Base-by-base conservation (phyloP, 1,140 invertebrate species). In the Drosophila prosaltans region DNA sequence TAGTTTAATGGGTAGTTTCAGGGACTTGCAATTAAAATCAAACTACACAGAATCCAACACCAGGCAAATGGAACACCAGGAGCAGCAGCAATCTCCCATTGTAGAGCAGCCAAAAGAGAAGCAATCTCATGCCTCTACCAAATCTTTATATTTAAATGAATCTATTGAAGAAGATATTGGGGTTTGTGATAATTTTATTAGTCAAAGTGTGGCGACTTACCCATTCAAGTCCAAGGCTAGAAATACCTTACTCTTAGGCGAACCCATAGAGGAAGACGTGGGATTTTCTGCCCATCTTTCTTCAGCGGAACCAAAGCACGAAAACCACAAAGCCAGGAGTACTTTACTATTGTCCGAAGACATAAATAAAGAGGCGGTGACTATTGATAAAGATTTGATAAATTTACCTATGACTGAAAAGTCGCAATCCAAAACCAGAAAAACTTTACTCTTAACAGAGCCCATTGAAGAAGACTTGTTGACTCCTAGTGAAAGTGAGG, bases 131-230 rank as follows among this genome's bases (percentile, higher is more conserved):
- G 16, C 3, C 9, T 28, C 39, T 0, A 67, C 57, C 28, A 48
- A 65, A 16, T 70, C 62, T 28, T 30, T 75, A 26, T 39, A 63
- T 9, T 24, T 55, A 21, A 21, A 43, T 41, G 59, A 71, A 28
- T 3, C 60, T 32, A 75, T 75, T 28, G 59, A 75, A 16, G 51
- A 41, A 9, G 72, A 74, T 40, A 16, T 28, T 21, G 43, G 16
- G 0, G 0, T 21, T 36, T 3, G 26, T 10, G 21, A n/a, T 10
- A 28, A 11, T 21, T 43, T 8, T n/a, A 28, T 28, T 30, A 3
- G 2, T 30, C 2, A 30, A 30, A 4, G 28, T 30, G 2, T 30
- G 4, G 4, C 32, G 6, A 7, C 6, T 6, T 36, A 36, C 32
- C 32, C 32, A 36, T 7, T 36, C 6, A 36, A 36, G 6, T 2